Conservation (phyloP, 2,113 vertebrate species). For the Gymnobelideus leadbeateri region DNA sequence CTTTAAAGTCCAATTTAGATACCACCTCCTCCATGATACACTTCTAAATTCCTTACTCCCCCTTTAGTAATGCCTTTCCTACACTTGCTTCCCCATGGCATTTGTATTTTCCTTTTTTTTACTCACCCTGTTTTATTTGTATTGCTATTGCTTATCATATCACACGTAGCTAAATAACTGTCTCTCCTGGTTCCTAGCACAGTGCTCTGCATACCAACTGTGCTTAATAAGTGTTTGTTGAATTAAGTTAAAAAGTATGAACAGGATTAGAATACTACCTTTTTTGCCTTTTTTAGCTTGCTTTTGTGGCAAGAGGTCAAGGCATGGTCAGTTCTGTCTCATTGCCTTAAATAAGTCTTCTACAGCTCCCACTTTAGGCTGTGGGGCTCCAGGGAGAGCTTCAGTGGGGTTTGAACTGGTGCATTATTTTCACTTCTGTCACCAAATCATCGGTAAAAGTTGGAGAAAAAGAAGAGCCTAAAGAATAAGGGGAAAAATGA, state of each 20-base stretch:
- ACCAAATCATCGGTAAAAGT: background rate
- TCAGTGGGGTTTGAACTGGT: conserved; percentile 4
- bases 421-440: background rate
- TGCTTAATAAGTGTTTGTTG: background rate
- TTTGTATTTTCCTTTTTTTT: background rate
- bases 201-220: background rate
- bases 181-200: background rate
- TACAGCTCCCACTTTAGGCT: background rate
- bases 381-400: background rate
- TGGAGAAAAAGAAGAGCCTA: background rate
- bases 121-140: too few relatives aligned
- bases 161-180: background rate
- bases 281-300: background rate
- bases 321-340: background rate
- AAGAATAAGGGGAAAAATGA: background rate
- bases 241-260: background rate
- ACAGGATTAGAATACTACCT: background rate
- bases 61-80: background rate
- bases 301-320: conserved; percentile 4
- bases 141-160: background rate
- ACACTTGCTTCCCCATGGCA: background rate
- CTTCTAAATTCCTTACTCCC: background rate
- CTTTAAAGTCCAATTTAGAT: conserved; percentile 14
- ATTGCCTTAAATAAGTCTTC: background rate
- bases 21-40: background rate